Base-by-base conservation (phyloP, 2,113 vertebrate genomes). In the Rhagologus leucostigma region DNA sequence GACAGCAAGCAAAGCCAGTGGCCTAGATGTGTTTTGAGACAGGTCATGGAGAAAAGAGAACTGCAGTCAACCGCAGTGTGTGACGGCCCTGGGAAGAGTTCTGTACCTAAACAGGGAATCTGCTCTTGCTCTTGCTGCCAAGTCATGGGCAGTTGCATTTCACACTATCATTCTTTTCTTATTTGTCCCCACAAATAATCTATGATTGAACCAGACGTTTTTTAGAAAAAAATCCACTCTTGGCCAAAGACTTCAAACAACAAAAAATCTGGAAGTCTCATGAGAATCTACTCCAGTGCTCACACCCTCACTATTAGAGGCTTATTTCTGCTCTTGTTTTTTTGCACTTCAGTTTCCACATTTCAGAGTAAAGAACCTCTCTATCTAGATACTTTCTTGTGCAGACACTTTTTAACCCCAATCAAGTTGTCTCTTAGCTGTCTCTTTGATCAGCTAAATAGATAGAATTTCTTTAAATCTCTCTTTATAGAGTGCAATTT, bases 381-480 rank as follows among this genome's bases (percentile, higher is more conserved):
- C 29, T 71, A 49, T 84, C 67, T 46, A 84, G 89, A 42, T 47
- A 37, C 8, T 87, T 30, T 50, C 80, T 88, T 46, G 20, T 60
- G 64, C 59, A 94, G 60, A 57, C 39, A 74, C 53, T 77, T 87
- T 91, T 92, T 63, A 87, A 79, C 39, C 16, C 37, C 0, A 89
- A 90, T 79, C 64, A 80, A 92, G 29, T 63, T 86, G 60, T 82
- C 80, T 85, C 44, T 82, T 75, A 85, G 30, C 50, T 89, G 69
- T 87, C 56, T 93, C 60, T 96, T 87, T 90, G 49, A 95, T 90
- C 78, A 87, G 33, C 42, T 86, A 83, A 76, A 87, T 64, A 91
- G 49, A 76, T 35, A 86, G 32, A 80, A 74, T 57, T 81, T 80
- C 78, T 92, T 85, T 81, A 84, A 95, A 91, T 78, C 29, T 83